Percentiles rank a stretch among this genome's conserved stretches.
These are phyloP conservation scores for Ceramica pisi DNA, from an alignment of 2,888 invertebrate genomes.

Conservation along the genomic window DNA sequence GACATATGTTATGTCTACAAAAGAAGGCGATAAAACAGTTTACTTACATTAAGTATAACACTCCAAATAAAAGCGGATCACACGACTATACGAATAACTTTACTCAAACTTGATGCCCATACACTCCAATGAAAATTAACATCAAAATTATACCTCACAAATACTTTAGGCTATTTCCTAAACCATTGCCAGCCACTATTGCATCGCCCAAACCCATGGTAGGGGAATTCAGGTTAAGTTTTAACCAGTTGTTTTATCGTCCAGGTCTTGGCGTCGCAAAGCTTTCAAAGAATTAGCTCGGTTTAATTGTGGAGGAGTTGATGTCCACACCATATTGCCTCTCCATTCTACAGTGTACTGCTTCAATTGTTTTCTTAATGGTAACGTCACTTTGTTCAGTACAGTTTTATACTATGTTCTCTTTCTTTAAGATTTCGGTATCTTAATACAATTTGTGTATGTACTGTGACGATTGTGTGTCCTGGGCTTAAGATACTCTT, in stretches of 20 bases:
- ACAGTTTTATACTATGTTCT: not conserved
- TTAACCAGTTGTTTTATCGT: constrained; percentile 63
- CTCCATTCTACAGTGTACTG: constrained; percentile 26
- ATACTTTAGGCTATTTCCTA: not conserved
- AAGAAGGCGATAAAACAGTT: not conserved
- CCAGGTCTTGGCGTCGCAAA: constrained; percentile 58
- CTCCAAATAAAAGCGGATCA: no score
- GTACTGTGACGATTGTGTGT: no score
- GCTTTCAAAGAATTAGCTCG: constrained; percentile 72
- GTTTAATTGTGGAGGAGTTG: constrained; percentile 70
- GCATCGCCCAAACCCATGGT: constrained; percentile 24
- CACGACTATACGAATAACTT: no score
- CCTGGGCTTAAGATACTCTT: no score
- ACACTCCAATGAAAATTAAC: not conserved
- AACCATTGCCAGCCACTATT: not conserved
- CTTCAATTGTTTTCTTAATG: constrained; percentile 51
- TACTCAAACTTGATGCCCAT: no score
- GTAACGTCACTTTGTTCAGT: constrained; percentile 29
- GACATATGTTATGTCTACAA: no score
- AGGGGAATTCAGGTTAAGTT: constrained; percentile 53
- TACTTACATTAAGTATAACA: not conserved
- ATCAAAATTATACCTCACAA: not conserved
- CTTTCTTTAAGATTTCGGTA: not conserved
- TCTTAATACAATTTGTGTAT: not conserved
- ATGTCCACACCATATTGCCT: constrained; percentile 59